A percentile compares a stretch with the other conserved stretches of the same genome.
phyloP scores from a whole-genome alignment of 1,140 invertebrate genomes.

The Musca domestica region DNA sequence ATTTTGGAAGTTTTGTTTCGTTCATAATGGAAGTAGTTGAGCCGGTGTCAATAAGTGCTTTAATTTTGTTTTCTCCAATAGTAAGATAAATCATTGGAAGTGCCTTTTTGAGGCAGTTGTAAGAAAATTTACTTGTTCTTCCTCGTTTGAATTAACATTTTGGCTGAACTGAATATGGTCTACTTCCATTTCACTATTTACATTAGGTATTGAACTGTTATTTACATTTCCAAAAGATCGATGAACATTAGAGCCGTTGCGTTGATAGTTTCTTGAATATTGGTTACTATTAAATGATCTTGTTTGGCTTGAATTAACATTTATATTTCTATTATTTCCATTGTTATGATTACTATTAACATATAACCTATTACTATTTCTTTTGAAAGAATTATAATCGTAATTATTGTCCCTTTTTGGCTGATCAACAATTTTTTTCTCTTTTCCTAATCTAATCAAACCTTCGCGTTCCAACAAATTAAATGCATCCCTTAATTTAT shows the following conservation, averaged over 20 bases:
- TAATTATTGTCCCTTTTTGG: too few relatives aligned
- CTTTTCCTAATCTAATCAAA: neutral
- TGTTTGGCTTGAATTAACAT: too few relatives aligned
- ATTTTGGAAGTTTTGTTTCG: neutral
- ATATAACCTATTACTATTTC: conserved; percentile 7
- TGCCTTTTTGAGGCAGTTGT: conserved; percentile 1
- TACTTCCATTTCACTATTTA: neutral
- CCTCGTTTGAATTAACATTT: neutral
- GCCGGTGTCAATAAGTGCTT: neutral
- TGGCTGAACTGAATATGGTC: neutral
- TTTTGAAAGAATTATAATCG: conserved; percentile 1
- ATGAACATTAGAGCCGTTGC: too few relatives aligned
- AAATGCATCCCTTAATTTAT: conserved; percentile 26
- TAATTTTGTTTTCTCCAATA: neutral
- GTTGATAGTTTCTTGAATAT: too few relatives aligned
- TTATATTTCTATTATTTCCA: too few relatives aligned
- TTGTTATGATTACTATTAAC: too few relatives aligned
- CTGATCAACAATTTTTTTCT: neutral
- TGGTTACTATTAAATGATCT: too few relatives aligned
- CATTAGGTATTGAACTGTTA: too few relatives aligned
- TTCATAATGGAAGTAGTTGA: neutral
- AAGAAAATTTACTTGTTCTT: neutral
- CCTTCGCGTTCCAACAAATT: conserved; percentile 10
- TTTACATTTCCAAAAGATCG: too few relatives aligned
- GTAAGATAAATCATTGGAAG: neutral